phyloP scores from a whole-genome alignment of 2,797 vertebrate species.

The Threskiornis aethiopicus region DNA sequence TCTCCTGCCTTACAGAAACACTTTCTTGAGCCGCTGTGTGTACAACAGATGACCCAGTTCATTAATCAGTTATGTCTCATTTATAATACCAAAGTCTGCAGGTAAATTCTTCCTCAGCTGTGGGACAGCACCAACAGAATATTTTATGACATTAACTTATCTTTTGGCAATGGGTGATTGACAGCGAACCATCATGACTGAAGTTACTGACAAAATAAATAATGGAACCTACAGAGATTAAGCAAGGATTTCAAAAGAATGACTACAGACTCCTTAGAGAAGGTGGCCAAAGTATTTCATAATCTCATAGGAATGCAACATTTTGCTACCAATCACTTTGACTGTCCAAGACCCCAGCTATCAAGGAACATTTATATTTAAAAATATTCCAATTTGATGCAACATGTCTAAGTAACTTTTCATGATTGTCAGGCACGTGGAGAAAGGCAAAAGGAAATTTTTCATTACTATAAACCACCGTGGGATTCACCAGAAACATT shows the following conservation, averaged over 20 bases:
- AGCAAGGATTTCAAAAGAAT: background rate
- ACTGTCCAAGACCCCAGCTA: background rate
- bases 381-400: background rate
- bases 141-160: background rate
- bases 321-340: background rate
- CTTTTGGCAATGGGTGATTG: slow-evolving; percentile 4
- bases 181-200: background rate
- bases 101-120: background rate
- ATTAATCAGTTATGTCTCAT: background rate
- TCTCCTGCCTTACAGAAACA: background rate
- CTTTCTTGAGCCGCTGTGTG: background rate
- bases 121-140: background rate
- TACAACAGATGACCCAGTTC: background rate
- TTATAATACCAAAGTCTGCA: background rate
- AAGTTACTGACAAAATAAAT: slow-evolving; percentile 28
- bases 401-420: background rate
- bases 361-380: background rate
- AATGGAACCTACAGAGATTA: background rate
- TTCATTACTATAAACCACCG: background rate
- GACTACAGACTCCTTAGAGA: background rate
- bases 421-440: background rate
- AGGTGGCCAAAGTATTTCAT: background rate
- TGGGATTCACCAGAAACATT: background rate
- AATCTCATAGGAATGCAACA: background rate
- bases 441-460: background rate